Percentiles rank a stretch among this genome's conserved stretches.
Conservation (phyloP, 2,113 vertebrate genomes). For the Tricholaema leucomelas region DNA sequence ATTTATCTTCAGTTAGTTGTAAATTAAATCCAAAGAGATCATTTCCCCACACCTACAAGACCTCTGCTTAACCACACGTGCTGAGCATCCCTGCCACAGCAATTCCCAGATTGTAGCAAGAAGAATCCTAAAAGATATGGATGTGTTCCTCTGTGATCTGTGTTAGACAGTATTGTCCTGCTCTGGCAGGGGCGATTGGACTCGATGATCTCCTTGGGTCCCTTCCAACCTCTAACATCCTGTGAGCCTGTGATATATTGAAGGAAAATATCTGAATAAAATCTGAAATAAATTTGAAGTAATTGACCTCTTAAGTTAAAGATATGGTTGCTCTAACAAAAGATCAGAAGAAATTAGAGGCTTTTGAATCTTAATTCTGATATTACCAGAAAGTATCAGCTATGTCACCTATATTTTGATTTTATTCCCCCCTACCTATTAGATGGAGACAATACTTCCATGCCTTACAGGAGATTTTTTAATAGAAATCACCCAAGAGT, state of each 20-base stretch:
- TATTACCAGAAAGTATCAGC: neutral
- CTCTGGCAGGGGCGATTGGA: too few relatives aligned
- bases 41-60: neutral
- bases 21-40: conserved; percentile 33
- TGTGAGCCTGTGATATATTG: too few relatives aligned
- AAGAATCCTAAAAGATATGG: conserved; percentile 8
- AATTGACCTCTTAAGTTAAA: neutral
- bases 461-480: neutral
- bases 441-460: neutral
- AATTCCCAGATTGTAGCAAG: neutral
- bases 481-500: neutral
- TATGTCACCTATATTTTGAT: neutral
- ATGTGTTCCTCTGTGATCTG: too few relatives aligned
- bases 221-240: too few relatives aligned
- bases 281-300: neutral
- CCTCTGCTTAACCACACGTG: neutral
- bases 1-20: conserved; percentile 1
- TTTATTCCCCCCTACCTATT: neutral
- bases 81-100: neutral
- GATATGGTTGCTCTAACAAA: neutral
- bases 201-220: too few relatives aligned
- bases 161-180: too few relatives aligned
- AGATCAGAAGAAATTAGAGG: neutral
- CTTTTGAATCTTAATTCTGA: neutral
- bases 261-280: neutral